These are phyloP conservation scores for Melitaea athalia DNA, from an alignment of 2,888 invertebrate species.

Conservation along the genomic window DNA sequence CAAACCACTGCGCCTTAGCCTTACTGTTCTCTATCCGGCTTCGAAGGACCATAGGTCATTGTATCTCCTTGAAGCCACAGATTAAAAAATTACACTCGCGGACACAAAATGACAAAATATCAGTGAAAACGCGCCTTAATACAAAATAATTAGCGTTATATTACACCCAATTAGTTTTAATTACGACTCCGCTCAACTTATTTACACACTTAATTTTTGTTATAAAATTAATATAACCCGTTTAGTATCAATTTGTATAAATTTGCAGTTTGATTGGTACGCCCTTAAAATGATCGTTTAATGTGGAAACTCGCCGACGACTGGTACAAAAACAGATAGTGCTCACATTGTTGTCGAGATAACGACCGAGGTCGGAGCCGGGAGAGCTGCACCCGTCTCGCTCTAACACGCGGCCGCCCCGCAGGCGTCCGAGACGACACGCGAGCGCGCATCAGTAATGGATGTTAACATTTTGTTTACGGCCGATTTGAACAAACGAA, in stretches of 20 bases:
- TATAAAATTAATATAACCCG: constrained; percentile 82
- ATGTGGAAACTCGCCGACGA: constrained; percentile 77
- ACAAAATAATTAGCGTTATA: constrained; percentile 78
- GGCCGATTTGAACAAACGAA: constrained; percentile 81
- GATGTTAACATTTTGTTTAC: constrained; percentile 81
- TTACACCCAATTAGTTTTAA: constrained; percentile 81
- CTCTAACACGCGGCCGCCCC: constrained; percentile 46
- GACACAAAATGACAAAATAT: constrained; percentile 67
- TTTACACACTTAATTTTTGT: constrained; percentile 83
- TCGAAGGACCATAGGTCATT: constrained; percentile 36
- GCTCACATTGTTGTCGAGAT: constrained; percentile 54
- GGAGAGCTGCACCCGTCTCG: constrained; percentile 54
- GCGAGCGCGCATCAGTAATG: constrained; percentile 70
- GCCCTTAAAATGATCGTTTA: constrained; percentile 81
- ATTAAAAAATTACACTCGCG: constrained; percentile 50
- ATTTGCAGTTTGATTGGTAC: constrained; percentile 81
- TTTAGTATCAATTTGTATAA: constrained; percentile 83
- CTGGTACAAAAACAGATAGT: constrained; percentile 78
- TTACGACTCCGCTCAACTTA: constrained; percentile 78
- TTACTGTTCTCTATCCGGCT: constrained; percentile 36
- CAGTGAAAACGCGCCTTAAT: constrained; percentile 70
- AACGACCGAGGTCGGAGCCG: constrained; percentile 38
- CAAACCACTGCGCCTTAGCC: constrained; percentile 41
- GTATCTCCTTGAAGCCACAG: constrained; percentile 37
- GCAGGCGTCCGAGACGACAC: constrained; percentile 47